A percentile compares a stretch with the other conserved stretches of the same genome.
Conservation (phyloP, 2,797 vertebrate genomes). For the Pelobates cultripes region DNA sequence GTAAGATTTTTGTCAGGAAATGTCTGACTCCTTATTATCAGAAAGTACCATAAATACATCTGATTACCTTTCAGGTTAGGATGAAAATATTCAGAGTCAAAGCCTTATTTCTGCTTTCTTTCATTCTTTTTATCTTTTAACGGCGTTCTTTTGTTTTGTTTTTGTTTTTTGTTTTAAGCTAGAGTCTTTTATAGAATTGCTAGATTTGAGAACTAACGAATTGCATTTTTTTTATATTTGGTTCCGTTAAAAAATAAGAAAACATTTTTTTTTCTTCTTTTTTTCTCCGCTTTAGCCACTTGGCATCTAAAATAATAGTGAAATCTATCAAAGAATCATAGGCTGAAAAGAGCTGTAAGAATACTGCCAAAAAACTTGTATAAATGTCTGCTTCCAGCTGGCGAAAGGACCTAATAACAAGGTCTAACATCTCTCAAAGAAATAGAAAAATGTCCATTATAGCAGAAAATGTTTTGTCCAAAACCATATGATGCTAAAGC, state of each 20-base stretch:
- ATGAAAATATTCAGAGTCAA: neutral
- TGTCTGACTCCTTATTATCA: conserved; percentile 9
- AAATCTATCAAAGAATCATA: conserved; percentile 20
- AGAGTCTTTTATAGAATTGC: too few species aligned
- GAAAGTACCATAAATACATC: conserved; percentile 25
- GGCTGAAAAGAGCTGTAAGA: conserved; percentile 15
- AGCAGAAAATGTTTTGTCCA: conserved; percentile 26
- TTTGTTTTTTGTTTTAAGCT: neutral
- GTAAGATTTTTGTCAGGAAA: conserved; percentile 20
- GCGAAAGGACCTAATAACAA: conserved; percentile 40
- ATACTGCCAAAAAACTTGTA: conserved; percentile 13
- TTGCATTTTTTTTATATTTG: too few species aligned
- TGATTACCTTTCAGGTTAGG: conserved; percentile 12
- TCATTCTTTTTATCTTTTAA: neutral
- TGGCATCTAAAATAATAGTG: conserved; percentile 26
- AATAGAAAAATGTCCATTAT: conserved; percentile 42
- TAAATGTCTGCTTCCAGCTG: conserved; percentile 25
- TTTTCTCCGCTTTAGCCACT: neutral
- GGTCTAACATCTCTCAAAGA: conserved; percentile 25
- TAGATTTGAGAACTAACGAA: too few species aligned
- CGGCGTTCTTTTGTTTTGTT: neutral
- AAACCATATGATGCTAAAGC: neutral
- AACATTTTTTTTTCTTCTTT: neutral
- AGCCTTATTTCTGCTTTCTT: neutral
- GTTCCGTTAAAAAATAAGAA: too few species aligned